Evolutionary conservation across 2,888 invertebrate genomes (phyloP), one percentile per base, ranked within the genome.

Genomic region (Apotomis capreana): DNA sequence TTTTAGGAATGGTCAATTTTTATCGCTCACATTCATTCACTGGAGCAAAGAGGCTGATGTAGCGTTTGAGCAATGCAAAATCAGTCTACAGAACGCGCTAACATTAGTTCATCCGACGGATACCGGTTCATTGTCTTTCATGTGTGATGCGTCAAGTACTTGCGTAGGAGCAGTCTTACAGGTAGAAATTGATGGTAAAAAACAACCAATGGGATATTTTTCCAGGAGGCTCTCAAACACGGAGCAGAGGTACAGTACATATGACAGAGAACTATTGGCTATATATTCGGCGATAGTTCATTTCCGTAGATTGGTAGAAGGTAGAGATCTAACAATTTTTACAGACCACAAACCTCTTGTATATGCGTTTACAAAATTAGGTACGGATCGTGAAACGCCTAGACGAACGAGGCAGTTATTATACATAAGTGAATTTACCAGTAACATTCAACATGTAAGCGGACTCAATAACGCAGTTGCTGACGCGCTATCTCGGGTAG

Each of bases 161-260:
- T 40, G 40, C 40, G 6, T 40, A 40, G 40, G 40, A 6, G 40
- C 40, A 70, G 80, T 78, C 0, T 49, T 87, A 10, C 81, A 87
- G 74, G 40, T 84, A 87, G 76, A 52, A 70, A 4, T 40, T 40
- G 40, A 40, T 40, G 40, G 68, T 74, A 60, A 6, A 76, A 76
- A 74, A 58, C 4, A 10, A 5, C 74, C 74, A 8, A 9, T 68
- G 4, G 68, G 71, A 5, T 71, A 83, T 15, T 74, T 73, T 55
- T 76, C 73, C 0, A 68, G 65, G 26, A 60, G 62, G 52, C n/a
- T 63, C 40, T 51, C 52, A 5, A 46, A 54, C 26, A 49, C 73
- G 3, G 69, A 75, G 37, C 15, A 51, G 37, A 57, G 60, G 63
- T 75, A 75, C n/a, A 63, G 67, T 52, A 65, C 70, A 0, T 75